Base-by-base conservation (phyloP, 2,888 invertebrate genomes). In the Agriopis aurantiaria region DNA sequence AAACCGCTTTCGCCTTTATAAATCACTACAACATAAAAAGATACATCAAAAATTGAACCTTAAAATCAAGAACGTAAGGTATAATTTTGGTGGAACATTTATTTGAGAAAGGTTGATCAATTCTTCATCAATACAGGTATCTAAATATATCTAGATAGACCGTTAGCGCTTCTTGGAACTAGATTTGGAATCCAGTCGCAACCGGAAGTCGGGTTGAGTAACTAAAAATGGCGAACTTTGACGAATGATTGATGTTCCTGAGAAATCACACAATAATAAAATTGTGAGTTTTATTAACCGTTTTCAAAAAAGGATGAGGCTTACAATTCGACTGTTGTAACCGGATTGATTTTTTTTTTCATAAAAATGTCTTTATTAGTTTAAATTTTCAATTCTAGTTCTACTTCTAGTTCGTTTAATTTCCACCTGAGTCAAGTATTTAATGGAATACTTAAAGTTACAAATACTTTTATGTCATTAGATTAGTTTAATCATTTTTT, bases 81-180 rank as follows among this genome's bases (percentile, higher is more conserved):
- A 56, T 12, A 62, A 40, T 56, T 59, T 67, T 41, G 55, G 0
- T 7, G 62, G 14, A 8, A 61, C 33, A 45, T 33, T 45, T 7
- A 43, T 52, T 68, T 74, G 80, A 78, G 80, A 76, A 77, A 79
- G 78, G 77, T 71, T 56, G 67, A 75, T 72, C 70, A 75, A 74
- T 78, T 75, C 70, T 75, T 76, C 79, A 80, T 81, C 74, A 74
- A 82, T 80, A 59, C 33, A 79, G 73, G 49, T 23, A 23, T 40
- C 40, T 51, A 14, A 33, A 33, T 48, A 41, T 78, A 78, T 80
- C 85, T 85, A 84, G 81, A 76, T 58, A 72, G 63, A 76, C 84
- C 85, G 85, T 85, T 85, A 85, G 82, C 79, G 72, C 65, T 81
- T 75, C 78, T 78, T 72, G 69, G 81, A 81, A 84, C 85, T 64